Evolutionary conservation across 2,888 invertebrate species (phyloP).

Genomic region (Tridacna crocea): DNA sequence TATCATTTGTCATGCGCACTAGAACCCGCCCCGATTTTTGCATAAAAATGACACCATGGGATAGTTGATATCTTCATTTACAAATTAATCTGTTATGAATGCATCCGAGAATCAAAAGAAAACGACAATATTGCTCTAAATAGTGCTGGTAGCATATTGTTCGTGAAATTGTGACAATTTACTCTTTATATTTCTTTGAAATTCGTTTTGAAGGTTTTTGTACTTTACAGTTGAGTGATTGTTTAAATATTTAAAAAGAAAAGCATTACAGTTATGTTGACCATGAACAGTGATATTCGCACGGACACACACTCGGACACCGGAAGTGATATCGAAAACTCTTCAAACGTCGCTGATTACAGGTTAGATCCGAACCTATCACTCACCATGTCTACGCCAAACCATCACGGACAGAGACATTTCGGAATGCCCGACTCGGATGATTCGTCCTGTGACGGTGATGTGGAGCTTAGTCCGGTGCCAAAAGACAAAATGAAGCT

Average conservation of each 20-base stretch:
- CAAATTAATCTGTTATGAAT: conserved; percentile 27
- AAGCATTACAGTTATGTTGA: conserved; percentile 29
- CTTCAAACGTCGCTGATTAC: conserved; percentile 55
- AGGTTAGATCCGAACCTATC: conserved; percentile 55
- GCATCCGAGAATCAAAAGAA: conserved; percentile 12
- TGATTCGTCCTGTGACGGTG: conserved; percentile 56
- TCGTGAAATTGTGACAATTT: no score
- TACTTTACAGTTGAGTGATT: no score
- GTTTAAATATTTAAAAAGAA: no score
- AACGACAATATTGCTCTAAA: background rate
- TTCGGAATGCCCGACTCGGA: conserved; percentile 42
- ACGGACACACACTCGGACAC: conserved; percentile 55
- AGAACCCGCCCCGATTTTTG: conserved; percentile 56
- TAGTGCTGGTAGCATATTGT: no score
- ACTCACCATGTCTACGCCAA: conserved; percentile 43
- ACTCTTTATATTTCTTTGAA: no score
- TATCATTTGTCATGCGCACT: conserved; percentile 49
- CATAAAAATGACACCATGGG: conserved; percentile 58
- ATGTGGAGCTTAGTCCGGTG: conserved; percentile 50
- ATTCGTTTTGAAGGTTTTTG: no score
- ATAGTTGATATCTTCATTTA: conserved; percentile 50
- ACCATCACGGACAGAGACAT: conserved; percentile 7
- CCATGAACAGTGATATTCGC: conserved; percentile 47
- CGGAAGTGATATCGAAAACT: conserved; percentile 59
- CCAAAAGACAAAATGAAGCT: conserved; percentile 36